Base-by-base conservation (phyloP, 2,113 vertebrate genomes). In the Sitta europaea region DNA sequence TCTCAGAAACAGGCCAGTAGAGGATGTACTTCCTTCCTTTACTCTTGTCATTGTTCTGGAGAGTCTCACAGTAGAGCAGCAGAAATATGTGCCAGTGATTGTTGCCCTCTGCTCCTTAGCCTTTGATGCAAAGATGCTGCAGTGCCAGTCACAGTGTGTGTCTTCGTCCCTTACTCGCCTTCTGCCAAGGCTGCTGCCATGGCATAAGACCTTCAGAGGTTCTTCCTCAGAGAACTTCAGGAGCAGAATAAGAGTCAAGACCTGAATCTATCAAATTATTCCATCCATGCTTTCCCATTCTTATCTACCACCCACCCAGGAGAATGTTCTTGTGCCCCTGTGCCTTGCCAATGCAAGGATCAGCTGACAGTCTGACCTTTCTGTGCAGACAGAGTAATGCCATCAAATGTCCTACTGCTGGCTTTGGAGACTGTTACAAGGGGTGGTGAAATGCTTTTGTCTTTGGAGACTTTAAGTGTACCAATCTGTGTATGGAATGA, bases 241-340 rank as follows among this genome's bases (percentile, higher is more conserved):
- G 19, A 65, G 17, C 27, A 86, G 33, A 54, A 2, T 67, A 40
- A 72, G n/a, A 28, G n/a, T 73, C 42, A 76, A 73, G 54, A 72
- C 22, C 12, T 45, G 40, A 88, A 55, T n/a, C 9, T 43, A 3
- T 28, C 14, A 48, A 71, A 58, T 12, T 0, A 55, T 38, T 48
- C 42, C 22, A 28, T 76, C 47, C 28, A 7, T 58, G 35, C 61
- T 70, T 88, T 73, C 25, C 23, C 8, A 40, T 50, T 76, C 35
- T 33, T 35, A 36, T 35, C 28, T 59, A 9, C 14, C 28, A 74
- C 12, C 6, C 22, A 74, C 33, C 29, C 16, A 63, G 29, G 35
- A 59, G 57, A 61, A 35, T 0, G 0, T 17, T 63, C 35, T 62
- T 0, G 0, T 81, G 47, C 63, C 42, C 33, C 51, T 88, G 28